Evolutionary conservation across 2,797 vertebrate genomes (phyloP).

Genomic region (Urocyon cinereoargenteus): DNA sequence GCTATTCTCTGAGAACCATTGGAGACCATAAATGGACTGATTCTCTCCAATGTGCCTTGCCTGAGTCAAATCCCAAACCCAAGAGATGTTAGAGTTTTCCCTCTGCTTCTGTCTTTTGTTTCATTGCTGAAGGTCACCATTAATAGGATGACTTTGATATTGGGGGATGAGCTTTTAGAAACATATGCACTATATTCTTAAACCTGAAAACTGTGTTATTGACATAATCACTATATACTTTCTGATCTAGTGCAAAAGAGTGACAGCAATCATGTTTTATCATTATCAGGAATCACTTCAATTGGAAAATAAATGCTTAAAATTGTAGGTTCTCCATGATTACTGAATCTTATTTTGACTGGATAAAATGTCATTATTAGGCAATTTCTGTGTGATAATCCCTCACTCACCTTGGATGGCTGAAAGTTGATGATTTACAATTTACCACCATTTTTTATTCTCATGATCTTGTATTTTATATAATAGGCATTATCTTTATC

Average conservation of each 20-base stretch:
- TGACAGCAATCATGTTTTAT: conserved; percentile 11
- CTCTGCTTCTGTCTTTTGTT: neutral
- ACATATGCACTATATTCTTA: neutral
- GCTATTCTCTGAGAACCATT: neutral
- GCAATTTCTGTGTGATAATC: neutral
- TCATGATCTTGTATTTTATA: neutral
- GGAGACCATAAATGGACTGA: neutral
- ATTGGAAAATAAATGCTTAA: conserved; percentile 55
- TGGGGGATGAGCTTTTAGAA: neutral
- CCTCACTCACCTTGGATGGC: neutral
- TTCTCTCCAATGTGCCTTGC: neutral
- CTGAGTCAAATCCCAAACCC: neutral
- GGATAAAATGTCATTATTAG: conserved; percentile 61
- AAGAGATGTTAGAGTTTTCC: rapidly evolving
- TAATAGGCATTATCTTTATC: neutral
- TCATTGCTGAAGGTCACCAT: neutral
- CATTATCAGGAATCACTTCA: conserved; percentile 59
- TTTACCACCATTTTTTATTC: neutral
- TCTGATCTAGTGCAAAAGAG: conserved; percentile 17
- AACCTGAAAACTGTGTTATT: conserved; percentile 23
- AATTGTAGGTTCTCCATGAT: conserved; percentile 36
- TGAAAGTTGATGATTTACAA: conserved; percentile 3
- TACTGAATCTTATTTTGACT: conserved; percentile 39
- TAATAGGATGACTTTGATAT: neutral
- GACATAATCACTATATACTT: conserved; percentile 23